phyloP scores from a whole-genome alignment of 2,797 vertebrate genomes.

The Malurus leucopterus region DNA sequence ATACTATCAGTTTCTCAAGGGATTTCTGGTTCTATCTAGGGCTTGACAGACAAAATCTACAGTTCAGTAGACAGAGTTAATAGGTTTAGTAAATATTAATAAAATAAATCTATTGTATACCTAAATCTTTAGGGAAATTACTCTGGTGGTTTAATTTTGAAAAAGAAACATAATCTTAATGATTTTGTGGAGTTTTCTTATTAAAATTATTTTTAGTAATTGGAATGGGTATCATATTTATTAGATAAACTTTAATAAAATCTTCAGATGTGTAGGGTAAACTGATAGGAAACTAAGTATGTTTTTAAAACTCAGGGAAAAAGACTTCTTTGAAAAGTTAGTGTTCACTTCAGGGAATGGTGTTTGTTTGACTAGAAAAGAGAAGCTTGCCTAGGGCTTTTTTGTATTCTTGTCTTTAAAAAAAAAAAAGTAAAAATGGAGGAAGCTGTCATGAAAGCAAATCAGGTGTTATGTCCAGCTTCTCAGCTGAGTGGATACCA shows the following conservation, averaged over 20 bases:
- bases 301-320: background rate
- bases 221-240: slow-evolving; percentile 44
- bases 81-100: slow-evolving; percentile 59
- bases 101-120: slow-evolving; percentile 37
- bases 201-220: slow-evolving; percentile 55
- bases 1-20: background rate
- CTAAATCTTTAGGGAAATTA: slow-evolving; percentile 47
- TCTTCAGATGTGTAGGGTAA: slow-evolving; percentile 1
- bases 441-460: background rate
- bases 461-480: background rate
- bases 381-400: slow-evolving; percentile 17
- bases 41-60: background rate
- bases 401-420: background rate
- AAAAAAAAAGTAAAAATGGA: background rate
- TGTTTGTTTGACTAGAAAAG: slow-evolving; percentile 29
- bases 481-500: background rate
- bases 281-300: slow-evolving; percentile 11
- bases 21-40: background rate
- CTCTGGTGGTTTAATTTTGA: slow-evolving; percentile 34
- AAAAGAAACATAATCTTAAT: slow-evolving; percentile 31
- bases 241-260: slow-evolving; percentile 55
- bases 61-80: slow-evolving; percentile 33
- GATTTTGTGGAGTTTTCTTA: slow-evolving; percentile 12
- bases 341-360: background rate
- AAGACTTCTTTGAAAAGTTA: slow-evolving; percentile 19